Evolutionary conservation across 2,888 invertebrate genomes (phyloP), one percentile per base, ranked within the genome.

Genomic region (Pyrgus malvae): DNA sequence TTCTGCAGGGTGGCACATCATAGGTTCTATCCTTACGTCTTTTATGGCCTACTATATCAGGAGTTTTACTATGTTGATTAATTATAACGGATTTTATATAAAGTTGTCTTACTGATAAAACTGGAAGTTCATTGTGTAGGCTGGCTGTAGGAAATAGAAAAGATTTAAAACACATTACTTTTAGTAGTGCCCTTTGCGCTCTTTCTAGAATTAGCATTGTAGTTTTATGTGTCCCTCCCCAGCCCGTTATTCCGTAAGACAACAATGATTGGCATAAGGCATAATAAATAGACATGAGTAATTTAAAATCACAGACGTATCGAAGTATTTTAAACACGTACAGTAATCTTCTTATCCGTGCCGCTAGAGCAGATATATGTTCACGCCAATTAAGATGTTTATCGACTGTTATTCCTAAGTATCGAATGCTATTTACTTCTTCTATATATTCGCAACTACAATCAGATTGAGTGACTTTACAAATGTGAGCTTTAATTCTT

Each of bases 171-270:
- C 12, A 17, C 41, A 55, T 56, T 2, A 55, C 48, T 23, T 61
- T 61, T 2, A 57, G 2, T 1, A 61, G 12, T 37, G 37, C 37
- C 17, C 37, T 37, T 17, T 37, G 37, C 9, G 37, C 37, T 37
- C 37, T 37, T 4, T 59, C 57, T n/a, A 57, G n/a, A 0, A 35
- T 16, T n/a, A 59, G 2, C 12, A 54, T 33, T 7, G 19, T 48
- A 1, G 46, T 42, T 42, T 51, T 55, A 5, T n/a, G n/a, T n/a
- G 64, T 44, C n/a, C 62, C 62, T 48, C 60, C 56, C 57, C 53
- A 58, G 11, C 25, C 48, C 1, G 41, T 4, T 31, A 61, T 33
- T 31, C 55, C 46, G 11, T 48, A 48, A 0, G 38, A 17, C 5
- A 48, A 3, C 1, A 48, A 1, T n/a, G 48, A 37, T 8, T 48